Base-by-base conservation (phyloP, 2,113 vertebrate genomes). In the Ptychochromis oligacanthus region DNA sequence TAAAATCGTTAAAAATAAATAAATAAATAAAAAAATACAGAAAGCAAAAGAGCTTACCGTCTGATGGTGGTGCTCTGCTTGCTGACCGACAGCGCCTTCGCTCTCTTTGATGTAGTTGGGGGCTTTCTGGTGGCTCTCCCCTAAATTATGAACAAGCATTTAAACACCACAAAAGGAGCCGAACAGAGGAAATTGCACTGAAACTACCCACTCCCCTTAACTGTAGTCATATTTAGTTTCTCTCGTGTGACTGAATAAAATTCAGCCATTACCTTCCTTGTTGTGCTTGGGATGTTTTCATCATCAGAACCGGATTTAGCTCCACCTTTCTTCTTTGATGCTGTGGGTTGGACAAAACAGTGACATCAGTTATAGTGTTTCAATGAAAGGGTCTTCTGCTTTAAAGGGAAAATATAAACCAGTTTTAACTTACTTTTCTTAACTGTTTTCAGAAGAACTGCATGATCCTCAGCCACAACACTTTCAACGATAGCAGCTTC, bases 401-500 rank as follows among this genome's bases (percentile, higher is more conserved):
- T 72, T 54, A 49, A 72, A 28, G 18, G 67, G 18, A 54, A 54
- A 2, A 49, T 5, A 72, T 31, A 54, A 72, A 72, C 11, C 31
- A 72, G 17, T 52, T 31, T 72, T 36, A 36, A 59, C 12, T 1
- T 79, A 95, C 96, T 70, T 92, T 94, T 96, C 83, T 92, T 93
- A 61, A 81, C 82, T 4, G 91, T 72, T 74, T 95, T 95, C 43
- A 92, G 84, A 26, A 90, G 89, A 36, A 89, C 80, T 7, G 88
- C 60, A 3, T 95, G 93, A 58, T 94, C 93, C 55, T 94, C 91
- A 0, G 95, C 87, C 40, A 94, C 85, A 1, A 94, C 70, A 2
- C 91, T 94, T 54, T 94, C 88, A 9, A 95, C 92, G 1, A 94
- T 83, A 11, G 95, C 93, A 61, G 91, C 93, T 57, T 91, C 93